Conservation (phyloP, 2,888 invertebrate species). For the Chrysotoxum bicinctum region DNA sequence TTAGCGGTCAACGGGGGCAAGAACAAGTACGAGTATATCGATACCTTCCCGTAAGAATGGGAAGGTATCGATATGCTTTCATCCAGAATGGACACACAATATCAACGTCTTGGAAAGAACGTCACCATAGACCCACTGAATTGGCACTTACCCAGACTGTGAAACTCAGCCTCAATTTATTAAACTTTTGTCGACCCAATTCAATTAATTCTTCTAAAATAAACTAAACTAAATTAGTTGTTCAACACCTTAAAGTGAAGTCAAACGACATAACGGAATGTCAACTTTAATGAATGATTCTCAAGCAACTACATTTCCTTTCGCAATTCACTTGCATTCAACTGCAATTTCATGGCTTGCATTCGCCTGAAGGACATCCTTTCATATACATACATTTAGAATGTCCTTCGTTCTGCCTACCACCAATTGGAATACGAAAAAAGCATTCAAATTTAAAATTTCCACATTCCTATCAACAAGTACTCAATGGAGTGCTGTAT, state of each 20-base stretch:
- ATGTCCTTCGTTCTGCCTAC: slow-evolving; percentile 29
- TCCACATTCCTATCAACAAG: slow-evolving; percentile 67
- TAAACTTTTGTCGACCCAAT: not conserved
- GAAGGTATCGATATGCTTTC: too few species aligned
- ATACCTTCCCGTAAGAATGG: too few species aligned
- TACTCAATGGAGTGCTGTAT: not conserved
- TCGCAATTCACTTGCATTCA: slow-evolving; percentile 63
- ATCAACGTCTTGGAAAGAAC: too few species aligned
- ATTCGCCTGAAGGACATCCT: not conserved
- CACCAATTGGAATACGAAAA: slow-evolving; percentile 62
- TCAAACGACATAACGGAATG: slow-evolving; percentile 58
- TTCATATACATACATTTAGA: not conserved
- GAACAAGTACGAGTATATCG: too few species aligned
- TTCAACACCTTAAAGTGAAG: slow-evolving; percentile 39
- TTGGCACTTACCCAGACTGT: too few species aligned
- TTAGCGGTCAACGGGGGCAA: too few species aligned
- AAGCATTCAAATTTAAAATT: slow-evolving; percentile 67
- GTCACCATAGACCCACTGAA: too few species aligned
- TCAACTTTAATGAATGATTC: slow-evolving; percentile 65
- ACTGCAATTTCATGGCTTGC: slow-evolving; percentile 49
- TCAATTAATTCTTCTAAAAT: slow-evolving; percentile 15
- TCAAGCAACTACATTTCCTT: slow-evolving; percentile 71
- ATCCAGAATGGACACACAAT: too few species aligned
- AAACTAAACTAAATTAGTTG: slow-evolving; percentile 66
- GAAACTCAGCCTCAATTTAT: not conserved